A percentile compares a stretch with the other conserved stretches of the same genome.
Evolutionary conservation across 2,888 invertebrate species (phyloP).

Genomic region (Temnothorax ravouxi): DNA sequence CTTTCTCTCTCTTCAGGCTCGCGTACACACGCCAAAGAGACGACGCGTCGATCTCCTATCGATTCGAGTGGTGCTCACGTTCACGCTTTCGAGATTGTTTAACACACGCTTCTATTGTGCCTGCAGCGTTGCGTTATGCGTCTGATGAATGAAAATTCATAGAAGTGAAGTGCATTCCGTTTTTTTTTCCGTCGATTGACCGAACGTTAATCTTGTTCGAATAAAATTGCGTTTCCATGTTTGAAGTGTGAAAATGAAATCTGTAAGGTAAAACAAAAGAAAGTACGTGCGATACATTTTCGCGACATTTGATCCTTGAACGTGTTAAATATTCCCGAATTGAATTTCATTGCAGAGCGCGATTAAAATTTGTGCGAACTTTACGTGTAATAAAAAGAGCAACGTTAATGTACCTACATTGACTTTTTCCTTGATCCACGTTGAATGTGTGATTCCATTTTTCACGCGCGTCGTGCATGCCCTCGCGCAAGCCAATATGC

Average conservation of each 20-base stretch:
- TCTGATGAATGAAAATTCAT: slow-evolving; percentile 17
- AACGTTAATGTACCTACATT: slow-evolving; percentile 7
- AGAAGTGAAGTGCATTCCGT: background rate
- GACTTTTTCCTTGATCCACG: slow-evolving; percentile 22
- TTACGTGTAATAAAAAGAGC: background rate
- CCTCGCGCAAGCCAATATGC: slow-evolving; percentile 60
- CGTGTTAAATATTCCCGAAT: slow-evolving; percentile 2
- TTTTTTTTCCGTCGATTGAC: slow-evolving; percentile 10
- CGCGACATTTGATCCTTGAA: background rate
- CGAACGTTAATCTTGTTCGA: background rate
- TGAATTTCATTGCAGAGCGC: background rate
- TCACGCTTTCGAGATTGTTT: slow-evolving; percentile 42
- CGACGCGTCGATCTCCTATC: slow-evolving; percentile 62
- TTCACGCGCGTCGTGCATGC: slow-evolving; percentile 9
- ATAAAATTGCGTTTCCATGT: background rate
- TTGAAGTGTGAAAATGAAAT: background rate
- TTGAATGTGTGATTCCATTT: slow-evolving; percentile 31
- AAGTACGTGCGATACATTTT: background rate
- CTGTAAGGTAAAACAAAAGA: background rate
- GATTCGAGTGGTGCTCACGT: slow-evolving; percentile 64
- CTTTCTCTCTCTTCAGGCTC: slow-evolving; percentile 44
- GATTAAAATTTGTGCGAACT: slow-evolving; percentile 1
- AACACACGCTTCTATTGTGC: slow-evolving; percentile 14
- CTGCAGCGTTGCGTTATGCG: slow-evolving; percentile 19
- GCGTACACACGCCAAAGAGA: slow-evolving; percentile 63